Evolutionary conservation across 2,113 vertebrate genomes (phyloP), one percentile per base, ranked within the genome.

Genomic region (Vulpes lagopus): DNA sequence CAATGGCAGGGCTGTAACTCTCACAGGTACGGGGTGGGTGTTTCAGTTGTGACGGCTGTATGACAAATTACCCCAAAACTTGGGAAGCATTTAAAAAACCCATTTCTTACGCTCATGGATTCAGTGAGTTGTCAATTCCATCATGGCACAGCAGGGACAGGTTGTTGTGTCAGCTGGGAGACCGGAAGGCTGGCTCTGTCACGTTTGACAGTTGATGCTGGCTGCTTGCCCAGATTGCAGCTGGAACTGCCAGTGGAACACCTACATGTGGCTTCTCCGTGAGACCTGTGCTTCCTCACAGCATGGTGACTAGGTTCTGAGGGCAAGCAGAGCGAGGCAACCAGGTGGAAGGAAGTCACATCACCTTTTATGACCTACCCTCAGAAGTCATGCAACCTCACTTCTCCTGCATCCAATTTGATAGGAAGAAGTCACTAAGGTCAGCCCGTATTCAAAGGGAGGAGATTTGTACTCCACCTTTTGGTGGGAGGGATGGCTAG

Each of bases 331-430:
- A 74, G 25, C 2, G 11, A 82, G 55, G 60, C 19, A 30, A 59
- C 53, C 73, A 91, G 81, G 27, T 96, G 43, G 67, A 76, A 92
- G 74, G 67, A 92, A 92, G 67, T 15, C 78, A 89, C 17, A 35
- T 62, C 12, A 32, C 62, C n/a, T 55, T 86, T 65, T 81, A 27
- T 17, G 87, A 19, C n/a, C 53, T 80, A 62, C 74, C n/a, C 51
- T 74, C 51, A 38, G 32, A 91, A 81, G 64, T 88, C 71, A 67
- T 9, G 11, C 17, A 64, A 64, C 74, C 55, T 81, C 12, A 35
- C 73, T 81, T 91, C 23, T 89, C 59, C 59, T n/a, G 16, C 30
- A 62, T 81, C 53, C 14, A 76, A 22, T 91, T 59, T 1, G 11
- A 65, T 71, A 65, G 49, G 53, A 85, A 16, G 51, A 95, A 85